Base-by-base conservation (phyloP, 1,140 invertebrate species). In the Anoplophora glabripennis region DNA sequence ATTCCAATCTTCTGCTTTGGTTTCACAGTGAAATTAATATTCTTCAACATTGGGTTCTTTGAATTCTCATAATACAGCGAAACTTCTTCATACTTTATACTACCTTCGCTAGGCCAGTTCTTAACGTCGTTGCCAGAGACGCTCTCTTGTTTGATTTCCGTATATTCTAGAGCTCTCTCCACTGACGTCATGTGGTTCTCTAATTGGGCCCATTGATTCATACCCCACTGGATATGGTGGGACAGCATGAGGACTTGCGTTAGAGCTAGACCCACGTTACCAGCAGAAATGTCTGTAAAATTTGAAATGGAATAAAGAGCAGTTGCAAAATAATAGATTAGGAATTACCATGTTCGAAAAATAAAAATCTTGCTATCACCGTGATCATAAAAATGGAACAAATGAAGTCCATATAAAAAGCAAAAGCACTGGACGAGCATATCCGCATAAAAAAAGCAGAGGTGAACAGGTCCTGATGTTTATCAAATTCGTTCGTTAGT, bases 101-200 rank as follows among this genome's bases (percentile, higher is more conserved):
- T 75, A 0, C 90, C 91, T 12, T 84, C 71, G 10, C 76, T 65
- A 0, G 92, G 92, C 92, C 92, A 92, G 7, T 77, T 46, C 7
- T 74, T 3, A 3, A 66, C 18, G 3, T 45, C 53, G 17, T 52
- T 12, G 7, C 64, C 68, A 33, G 83, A 73, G 65, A 79, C 83
- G 64, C 83, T 83, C 75, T 94, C 91, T 18, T 84, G 82, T 59
- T 84, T 78, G 38, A 92, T 77, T 41, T 82, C 77, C 3, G 84
- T 86, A 67, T 91, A 92, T 70, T 91, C 89, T 49, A 89, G 71
- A 38, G 90, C 84, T 35, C 89, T 80, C 73, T 91, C 89, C 12
- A 91, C 89, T 7, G 86, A 86, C 28, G 88, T 90, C 88, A 92
- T 91, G 59, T 83, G 84, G 69, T 89, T 91, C 66, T 90, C 88